These are phyloP conservation scores for Eolophus roseicapilla DNA, from an alignment of 2,113 vertebrate genomes.

Conservation along the genomic window DNA sequence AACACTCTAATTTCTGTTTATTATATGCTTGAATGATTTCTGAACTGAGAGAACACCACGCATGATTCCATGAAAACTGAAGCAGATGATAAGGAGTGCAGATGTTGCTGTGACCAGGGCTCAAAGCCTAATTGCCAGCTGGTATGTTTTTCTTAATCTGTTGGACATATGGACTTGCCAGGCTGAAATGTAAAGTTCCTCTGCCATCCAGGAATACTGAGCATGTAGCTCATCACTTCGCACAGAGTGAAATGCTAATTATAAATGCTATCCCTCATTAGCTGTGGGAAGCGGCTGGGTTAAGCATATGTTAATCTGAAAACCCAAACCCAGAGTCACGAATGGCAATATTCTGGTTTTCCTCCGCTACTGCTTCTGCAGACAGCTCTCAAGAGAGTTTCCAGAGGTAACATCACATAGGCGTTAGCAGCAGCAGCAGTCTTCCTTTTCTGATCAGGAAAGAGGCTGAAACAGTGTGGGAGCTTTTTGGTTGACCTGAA, in stretches of 20 bases:
- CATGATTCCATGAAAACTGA: background rate
- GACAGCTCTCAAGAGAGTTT: background rate
- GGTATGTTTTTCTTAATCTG: slow-evolving; percentile 14
- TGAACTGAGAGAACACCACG: background rate
- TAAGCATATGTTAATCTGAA: background rate
- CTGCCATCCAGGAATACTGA: background rate
- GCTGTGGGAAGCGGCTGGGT: background rate
- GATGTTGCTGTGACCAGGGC: slow-evolving; percentile 16
- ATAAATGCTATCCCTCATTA: background rate
- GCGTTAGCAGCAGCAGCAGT: background rate
- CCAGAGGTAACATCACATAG: background rate
- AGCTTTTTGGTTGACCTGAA: background rate
- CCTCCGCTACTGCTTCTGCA: background rate
- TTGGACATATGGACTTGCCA: background rate
- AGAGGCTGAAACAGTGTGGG: background rate
- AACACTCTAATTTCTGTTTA: background rate
- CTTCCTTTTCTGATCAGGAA: background rate
- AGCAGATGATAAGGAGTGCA: background rate
- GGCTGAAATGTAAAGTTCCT: background rate
- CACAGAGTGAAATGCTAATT: background rate
- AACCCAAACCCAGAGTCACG: background rate
- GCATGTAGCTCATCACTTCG: background rate
- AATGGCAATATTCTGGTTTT: background rate
- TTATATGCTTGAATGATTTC: background rate
- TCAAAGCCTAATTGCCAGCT: background rate